Evolutionary conservation across 1,140 invertebrate species (phyloP).

Genomic region (Drosophila navojoa): DNA sequence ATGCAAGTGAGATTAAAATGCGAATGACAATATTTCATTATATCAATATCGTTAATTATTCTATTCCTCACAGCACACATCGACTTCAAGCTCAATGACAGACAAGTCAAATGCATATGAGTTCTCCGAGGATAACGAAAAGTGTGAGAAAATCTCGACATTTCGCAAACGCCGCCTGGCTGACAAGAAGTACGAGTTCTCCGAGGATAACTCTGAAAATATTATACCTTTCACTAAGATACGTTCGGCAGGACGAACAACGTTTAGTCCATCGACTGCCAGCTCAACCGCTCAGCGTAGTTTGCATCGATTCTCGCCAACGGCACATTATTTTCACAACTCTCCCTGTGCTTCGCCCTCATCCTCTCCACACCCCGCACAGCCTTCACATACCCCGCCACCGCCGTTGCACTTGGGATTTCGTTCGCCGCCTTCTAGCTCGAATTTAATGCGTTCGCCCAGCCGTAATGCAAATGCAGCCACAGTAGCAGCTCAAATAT

Average conservation of each 20-base stretch:
- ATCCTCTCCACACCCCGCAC: constrained; percentile 73
- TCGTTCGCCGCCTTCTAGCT: constrained; percentile 83
- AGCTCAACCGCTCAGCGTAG: constrained; percentile 55
- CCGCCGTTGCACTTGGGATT: constrained; percentile 71
- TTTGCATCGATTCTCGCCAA: constrained; percentile 62
- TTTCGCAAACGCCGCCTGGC: constrained; percentile 92
- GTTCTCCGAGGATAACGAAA: constrained; percentile 92
- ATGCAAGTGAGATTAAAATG: constrained; percentile 48
- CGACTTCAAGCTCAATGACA: constrained; percentile 57
- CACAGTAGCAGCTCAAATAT: constrained; percentile 56
- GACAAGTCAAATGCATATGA: constrained; percentile 89
- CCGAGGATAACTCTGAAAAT: constrained; percentile 93
- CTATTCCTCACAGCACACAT: constrained; percentile 31
- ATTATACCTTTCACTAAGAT: constrained; percentile 89
- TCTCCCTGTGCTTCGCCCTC: constrained; percentile 80
- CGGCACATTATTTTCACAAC: constrained; percentile 73
- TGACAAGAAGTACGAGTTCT: constrained; percentile 96
- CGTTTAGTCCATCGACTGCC: constrained; percentile 49
- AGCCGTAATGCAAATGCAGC: constrained; percentile 58
- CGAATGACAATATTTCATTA: neutral
- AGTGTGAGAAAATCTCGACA: constrained; percentile 92
- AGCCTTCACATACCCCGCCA: constrained; percentile 61
- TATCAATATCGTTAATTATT: neutral
- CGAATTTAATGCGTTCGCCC: constrained; percentile 75
- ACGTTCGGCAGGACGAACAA: constrained; percentile 63